Evolutionary conservation across 2,888 invertebrate genomes (phyloP), one percentile per base, ranked within the genome.

Genomic region (Chaetogeoica ovagalla): DNA sequence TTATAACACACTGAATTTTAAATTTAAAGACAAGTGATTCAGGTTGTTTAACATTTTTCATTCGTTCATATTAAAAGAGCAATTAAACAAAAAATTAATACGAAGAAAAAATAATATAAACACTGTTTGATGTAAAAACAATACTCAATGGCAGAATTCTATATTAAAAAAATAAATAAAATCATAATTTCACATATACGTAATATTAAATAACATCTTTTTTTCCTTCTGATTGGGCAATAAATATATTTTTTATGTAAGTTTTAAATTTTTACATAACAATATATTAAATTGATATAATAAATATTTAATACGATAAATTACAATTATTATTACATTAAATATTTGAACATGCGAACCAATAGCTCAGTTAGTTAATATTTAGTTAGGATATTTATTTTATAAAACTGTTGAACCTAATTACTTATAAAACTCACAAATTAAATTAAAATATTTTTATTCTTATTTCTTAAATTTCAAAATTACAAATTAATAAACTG

Each of bases 1-100:
- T 39, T 59, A 43, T 68, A 65, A 65, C 17, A 76, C 8, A n/a
- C 43, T 75, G 57, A 19, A 19, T 66, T 65, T 66, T 30, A 59
- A 19, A 39, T 59, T 66, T 21, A 9, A 15, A 66, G 11, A 62
- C 37, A 30, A 43, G n/a, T n/a, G 19, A 30, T 63, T 23, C 39
- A 39, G 23, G 65, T 57, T 55, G 23, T 65, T 57, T 55, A 74
- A 63, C 2, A 19, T 75, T 39, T 74, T 55, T 23, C 17, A 43
- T 23, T 65, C 19, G 23, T 55, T 57, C 65, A 57, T 37, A 65
- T 17, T 37, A 65, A 17, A 39, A 39, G 1, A 55, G 19, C 11
- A 55, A 48, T 65, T 75, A 57, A 21, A 65, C 21, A 74, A 59
- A 59, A 57, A 21, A 43, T 65, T 9, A 59, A 43, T 21, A n/a